Conservation (phyloP, 2,888 invertebrate species). For the Lepeophtheirus nordmannii region DNA sequence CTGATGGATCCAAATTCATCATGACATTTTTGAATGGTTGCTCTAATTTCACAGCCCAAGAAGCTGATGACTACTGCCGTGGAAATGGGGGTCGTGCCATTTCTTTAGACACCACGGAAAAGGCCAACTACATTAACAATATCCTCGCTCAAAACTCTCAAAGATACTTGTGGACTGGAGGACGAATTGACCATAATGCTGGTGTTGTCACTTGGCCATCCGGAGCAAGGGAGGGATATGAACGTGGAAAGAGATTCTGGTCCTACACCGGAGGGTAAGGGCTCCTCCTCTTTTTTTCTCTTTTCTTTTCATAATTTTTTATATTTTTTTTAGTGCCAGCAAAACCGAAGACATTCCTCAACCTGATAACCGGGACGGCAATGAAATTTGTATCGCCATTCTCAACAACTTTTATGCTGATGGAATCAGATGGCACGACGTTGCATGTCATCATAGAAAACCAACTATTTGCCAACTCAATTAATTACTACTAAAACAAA, state of each 20-base stretch:
- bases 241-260: constrained; percentile 13
- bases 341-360: not conserved
- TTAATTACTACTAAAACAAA: too few species aligned
- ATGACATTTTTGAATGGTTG: constrained; percentile 2
- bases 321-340: not conserved
- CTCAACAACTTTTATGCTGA: constrained; percentile 82
- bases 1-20: not conserved
- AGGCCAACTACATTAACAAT: constrained; percentile 9
- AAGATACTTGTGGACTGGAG: constrained; percentile 22
- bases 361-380: constrained; percentile 17
- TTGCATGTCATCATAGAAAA: constrained; percentile 66
- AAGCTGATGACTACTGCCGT: constrained; percentile 18
- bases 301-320: not conserved
- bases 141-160: not conserved
- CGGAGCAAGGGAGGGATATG: not conserved
- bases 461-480: constrained; percentile 60
- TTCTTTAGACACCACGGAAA: constrained; percentile 14
- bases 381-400: constrained; percentile 62
- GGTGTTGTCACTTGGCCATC: constrained; percentile 21
- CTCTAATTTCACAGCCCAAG: constrained; percentile 14
- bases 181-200: constrained; percentile 17
- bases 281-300: not conserved
- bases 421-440: constrained; percentile 71
- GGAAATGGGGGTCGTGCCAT: constrained; percentile 11
- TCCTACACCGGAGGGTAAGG: constrained; percentile 22